These are phyloP conservation scores for Coracias cyanogaster DNA, from an alignment of 2,797 vertebrate genomes.

Conservation along the genomic window DNA sequence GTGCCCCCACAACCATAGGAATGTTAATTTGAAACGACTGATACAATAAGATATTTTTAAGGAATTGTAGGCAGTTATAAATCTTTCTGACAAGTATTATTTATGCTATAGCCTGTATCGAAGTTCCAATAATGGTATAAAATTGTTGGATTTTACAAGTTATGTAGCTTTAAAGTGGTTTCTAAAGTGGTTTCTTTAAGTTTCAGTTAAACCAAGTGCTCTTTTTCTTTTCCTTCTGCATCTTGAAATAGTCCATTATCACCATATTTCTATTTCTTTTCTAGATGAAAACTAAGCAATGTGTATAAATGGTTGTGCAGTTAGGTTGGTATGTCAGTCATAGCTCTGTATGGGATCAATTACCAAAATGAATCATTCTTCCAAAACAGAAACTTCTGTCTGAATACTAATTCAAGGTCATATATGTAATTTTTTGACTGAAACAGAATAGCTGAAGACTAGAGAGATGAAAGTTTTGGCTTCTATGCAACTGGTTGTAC, in stretches of 20 bases:
- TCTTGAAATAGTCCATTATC: neutral
- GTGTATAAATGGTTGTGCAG: neutral
- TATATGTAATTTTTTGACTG: neutral
- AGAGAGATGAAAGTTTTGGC: neutral
- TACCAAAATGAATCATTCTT: neutral
- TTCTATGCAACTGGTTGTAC: neutral
- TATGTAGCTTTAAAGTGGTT: neutral
- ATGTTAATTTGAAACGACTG: neutral
- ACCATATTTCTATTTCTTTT: neutral
- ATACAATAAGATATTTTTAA: neutral
- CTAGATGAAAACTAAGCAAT: neutral
- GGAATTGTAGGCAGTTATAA: constrained; percentile 1
- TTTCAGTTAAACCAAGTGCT: neutral
- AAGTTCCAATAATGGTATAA: neutral
- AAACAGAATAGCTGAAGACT: neutral
- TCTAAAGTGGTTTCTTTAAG: no score
- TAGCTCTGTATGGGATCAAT: neutral
- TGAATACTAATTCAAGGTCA: neutral
- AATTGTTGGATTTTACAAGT: neutral
- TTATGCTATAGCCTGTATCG: neutral
- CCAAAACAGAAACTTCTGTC: neutral
- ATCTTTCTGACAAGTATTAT: constrained; percentile 5
- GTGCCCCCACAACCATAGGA: constrained; percentile 59
- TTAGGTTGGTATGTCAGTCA: neutral
- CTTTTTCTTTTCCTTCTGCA: neutral